These are phyloP conservation scores for Tribolium castaneum DNA, from an alignment of 1,140 invertebrate species.

Conservation along the genomic window DNA sequence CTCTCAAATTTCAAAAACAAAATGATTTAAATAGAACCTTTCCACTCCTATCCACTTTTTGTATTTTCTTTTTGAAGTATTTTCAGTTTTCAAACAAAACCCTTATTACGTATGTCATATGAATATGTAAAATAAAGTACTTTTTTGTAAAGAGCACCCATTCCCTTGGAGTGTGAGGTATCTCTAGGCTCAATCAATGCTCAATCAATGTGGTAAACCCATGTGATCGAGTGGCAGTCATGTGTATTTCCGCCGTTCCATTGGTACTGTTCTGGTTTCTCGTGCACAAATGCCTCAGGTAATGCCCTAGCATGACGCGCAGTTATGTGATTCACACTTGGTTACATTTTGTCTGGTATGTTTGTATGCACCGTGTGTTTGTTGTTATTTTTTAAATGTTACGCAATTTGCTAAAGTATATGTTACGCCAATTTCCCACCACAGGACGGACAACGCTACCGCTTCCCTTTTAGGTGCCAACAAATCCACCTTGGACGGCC, in stretches of 20 bases:
- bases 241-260: conserved; percentile 51
- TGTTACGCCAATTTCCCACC: background rate
- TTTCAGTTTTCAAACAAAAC: conserved; percentile 29
- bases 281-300: conserved; percentile 57
- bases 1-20: conserved; percentile 19
- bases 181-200: conserved; percentile 55
- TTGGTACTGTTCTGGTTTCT: conserved; percentile 56
- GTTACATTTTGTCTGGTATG: conserved; percentile 49
- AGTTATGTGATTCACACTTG: conserved; percentile 49
- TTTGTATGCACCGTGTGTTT: conserved; percentile 37
- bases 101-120: conserved; percentile 36
- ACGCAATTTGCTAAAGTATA: background rate
- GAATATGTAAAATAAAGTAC: conserved; percentile 55
- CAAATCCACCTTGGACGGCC: background rate
- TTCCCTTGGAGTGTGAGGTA: conserved; percentile 58
- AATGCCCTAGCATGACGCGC: conserved; percentile 60
- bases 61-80: conserved; percentile 34
- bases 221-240: conserved; percentile 50
- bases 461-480: background rate
- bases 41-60: conserved; percentile 40
- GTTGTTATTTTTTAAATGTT: conserved; percentile 1
- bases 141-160: conserved; percentile 60
- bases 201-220: conserved; percentile 50
- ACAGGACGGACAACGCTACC: background rate
- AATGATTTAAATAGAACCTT: conserved; percentile 11